These are phyloP conservation scores for Genyomyrus donnyi DNA, from an alignment of 2,113 vertebrate genomes.

Conservation along the genomic window DNA sequence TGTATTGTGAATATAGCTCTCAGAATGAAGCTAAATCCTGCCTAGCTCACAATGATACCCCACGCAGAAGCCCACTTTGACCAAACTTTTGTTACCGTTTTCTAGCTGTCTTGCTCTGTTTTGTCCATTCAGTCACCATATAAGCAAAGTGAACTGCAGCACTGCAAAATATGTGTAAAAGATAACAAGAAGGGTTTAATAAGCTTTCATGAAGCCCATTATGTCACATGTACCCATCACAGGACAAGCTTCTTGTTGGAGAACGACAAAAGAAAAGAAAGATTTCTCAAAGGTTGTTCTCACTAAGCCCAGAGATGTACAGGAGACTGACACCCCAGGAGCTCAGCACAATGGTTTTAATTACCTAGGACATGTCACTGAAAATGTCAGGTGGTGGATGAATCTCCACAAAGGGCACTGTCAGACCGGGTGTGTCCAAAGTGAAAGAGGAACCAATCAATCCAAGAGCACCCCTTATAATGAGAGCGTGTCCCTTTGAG, in stretches of 20 bases:
- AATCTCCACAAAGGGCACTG: constrained; percentile 41
- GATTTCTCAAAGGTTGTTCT: background rate
- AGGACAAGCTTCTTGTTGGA: background rate
- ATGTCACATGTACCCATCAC: background rate
- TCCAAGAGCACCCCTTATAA: constrained; percentile 7
- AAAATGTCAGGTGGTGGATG: constrained; percentile 46
- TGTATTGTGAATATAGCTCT: background rate
- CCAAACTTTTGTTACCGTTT: background rate
- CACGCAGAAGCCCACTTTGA: background rate
- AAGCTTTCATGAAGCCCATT: background rate
- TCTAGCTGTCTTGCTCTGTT: background rate
- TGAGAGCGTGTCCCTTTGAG: background rate
- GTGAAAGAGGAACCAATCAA: constrained; percentile 48
- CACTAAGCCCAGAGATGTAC: background rate
- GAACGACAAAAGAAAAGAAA: background rate
- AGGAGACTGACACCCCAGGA: background rate
- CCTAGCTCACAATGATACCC: background rate
- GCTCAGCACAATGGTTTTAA: constrained; percentile 54
- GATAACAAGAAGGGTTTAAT: background rate
- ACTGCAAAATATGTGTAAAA: background rate
- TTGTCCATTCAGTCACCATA: background rate
- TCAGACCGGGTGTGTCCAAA: constrained; percentile 47
- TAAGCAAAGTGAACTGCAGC: background rate
- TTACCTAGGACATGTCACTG: constrained; percentile 46
- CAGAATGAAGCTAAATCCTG: background rate